phyloP scores from a whole-genome alignment of 2,113 vertebrate species.

The Podarcis raffonei region DNA sequence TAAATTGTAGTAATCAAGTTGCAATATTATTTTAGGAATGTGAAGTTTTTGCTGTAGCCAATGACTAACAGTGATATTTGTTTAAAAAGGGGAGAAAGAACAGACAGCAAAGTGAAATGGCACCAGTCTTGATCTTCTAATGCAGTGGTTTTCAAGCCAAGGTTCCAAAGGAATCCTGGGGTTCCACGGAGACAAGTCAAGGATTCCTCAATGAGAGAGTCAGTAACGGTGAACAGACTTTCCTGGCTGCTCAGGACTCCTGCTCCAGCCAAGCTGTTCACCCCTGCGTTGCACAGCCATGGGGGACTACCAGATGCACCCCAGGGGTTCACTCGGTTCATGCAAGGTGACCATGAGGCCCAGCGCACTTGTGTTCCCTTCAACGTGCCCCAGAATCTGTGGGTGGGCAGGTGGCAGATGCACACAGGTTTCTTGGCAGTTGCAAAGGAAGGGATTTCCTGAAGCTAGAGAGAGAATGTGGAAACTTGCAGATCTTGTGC shows the following conservation, averaged over 20 bases:
- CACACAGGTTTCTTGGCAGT: background rate
- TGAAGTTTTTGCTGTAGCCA: background rate
- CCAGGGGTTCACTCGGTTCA: background rate
- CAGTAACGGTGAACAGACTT: background rate
- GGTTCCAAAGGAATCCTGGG: background rate
- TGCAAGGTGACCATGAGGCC: background rate
- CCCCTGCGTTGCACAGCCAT: background rate
- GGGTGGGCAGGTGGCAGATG: background rate
- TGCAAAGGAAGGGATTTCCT: background rate
- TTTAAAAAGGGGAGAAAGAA: background rate
- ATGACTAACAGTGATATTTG: background rate
- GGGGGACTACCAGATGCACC: background rate
- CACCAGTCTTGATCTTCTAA: background rate
- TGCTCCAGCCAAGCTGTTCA: background rate
- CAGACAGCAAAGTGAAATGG: background rate
- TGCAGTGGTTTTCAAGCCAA: background rate
- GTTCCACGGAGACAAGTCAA: background rate
- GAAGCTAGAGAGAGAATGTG: background rate
- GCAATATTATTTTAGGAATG: constrained; percentile 19
- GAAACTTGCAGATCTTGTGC: background rate
- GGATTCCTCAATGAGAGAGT: background rate
- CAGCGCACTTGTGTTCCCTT: background rate
- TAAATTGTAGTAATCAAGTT: constrained; percentile 17
- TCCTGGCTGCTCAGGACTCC: background rate
- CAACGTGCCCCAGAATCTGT: background rate